Evolutionary conservation across 1,140 invertebrate species (phyloP).

Genomic region (Anoplolepis gracilipes): DNA sequence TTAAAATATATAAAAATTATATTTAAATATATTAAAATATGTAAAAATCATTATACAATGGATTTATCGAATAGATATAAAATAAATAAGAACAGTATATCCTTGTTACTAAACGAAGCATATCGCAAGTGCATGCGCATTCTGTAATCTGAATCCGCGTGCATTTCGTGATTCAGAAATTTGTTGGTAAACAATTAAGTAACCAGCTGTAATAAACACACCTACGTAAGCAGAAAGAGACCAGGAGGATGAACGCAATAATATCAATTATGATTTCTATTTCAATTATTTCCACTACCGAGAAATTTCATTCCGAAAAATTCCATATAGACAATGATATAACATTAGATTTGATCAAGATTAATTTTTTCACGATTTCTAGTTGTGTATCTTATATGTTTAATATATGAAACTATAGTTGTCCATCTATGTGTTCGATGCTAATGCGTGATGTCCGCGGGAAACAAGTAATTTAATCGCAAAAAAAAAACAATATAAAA

Average conservation of each 20-base stretch:
- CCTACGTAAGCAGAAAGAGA: slow-evolving; percentile 11
- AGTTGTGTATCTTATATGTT: neutral
- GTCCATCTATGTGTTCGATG: neutral
- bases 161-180: neutral
- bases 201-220: slow-evolving; percentile 31
- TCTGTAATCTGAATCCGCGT: neutral
- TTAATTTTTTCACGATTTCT: neutral
- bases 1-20: neutral
- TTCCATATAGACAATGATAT: neutral
- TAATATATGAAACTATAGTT: neutral
- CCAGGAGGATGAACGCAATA: neutral
- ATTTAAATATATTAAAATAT: neutral
- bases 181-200: slow-evolving; percentile 34
- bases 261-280: neutral
- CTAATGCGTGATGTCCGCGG: neutral
- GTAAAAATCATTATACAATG: neutral
- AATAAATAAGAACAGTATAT: slow-evolving; percentile 2
- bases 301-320: neutral
- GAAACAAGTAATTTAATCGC: slow-evolving; percentile 5
- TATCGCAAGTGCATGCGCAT: neutral
- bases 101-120: slow-evolving; percentile 14
- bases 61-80: neutral
- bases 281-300: neutral
- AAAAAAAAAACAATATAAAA: neutral
- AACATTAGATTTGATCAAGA: neutral